Base-by-base conservation (phyloP, 37 sponge, comb jelly and placozoan species). In the Spongilla lacustris region DNA sequence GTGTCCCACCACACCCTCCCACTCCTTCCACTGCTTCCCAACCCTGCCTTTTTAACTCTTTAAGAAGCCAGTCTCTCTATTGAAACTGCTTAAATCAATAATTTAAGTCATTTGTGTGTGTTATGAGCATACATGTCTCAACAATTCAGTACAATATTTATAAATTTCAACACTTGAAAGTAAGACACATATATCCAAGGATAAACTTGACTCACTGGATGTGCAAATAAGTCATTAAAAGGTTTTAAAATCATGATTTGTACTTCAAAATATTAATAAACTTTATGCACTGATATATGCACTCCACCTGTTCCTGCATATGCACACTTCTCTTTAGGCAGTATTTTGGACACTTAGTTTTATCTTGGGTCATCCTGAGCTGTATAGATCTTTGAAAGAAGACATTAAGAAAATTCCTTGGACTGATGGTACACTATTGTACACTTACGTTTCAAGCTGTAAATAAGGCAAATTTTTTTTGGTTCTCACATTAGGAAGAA, bases 261-360 rank as follows among this genome's bases (percentile, higher is more conserved):
- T 3, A 41, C 6, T 3, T 3, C 41, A 41, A 6, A 3, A 41
- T 41, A 9, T 3, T 41, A 6, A 9, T 41, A 9, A 6, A 17
- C 14, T 17, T 1, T 78, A n/a, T 71, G 0, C 66, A 36, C 21
- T 73, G 32, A 46, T 74, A 32, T n/a, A 50, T 73, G 28, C 49
- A 25, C 85, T 37, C 13, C 71, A 81, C 38, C 2, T 21, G 25
- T 50, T 4, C 21, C 0, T 32, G 12, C 26, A 38, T 58, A 21
- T 72, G 12, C 17, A 22, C n/a, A 24, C 23, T 14, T 17, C 1
- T 81, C 2, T 86, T 2, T 86, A 89, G 89, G 69, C 73, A 14
- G 89, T 88, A 21, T 92, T 89, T 36, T 92, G 92, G 92, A 84
- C 85, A 37, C 50, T 92, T 25, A 71, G 66, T 50, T 87, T 77